phyloP scores from a whole-genome alignment of 2,888 invertebrate genomes.

The Heteromyza rotundicornis region DNA sequence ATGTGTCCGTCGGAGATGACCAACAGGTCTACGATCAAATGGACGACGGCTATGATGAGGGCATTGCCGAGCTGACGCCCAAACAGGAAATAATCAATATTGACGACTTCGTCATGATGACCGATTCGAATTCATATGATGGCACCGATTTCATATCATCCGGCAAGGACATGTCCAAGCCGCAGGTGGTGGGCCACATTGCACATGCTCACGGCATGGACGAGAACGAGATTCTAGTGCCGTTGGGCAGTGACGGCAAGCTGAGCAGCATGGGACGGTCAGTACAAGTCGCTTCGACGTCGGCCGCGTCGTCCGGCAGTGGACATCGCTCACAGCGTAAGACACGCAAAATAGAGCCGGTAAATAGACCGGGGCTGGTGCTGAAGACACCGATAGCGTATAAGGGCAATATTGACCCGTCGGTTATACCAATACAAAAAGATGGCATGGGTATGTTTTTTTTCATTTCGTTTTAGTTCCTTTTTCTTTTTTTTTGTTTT shows the following conservation, averaged over 20 bases:
- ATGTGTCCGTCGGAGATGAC: constrained; percentile 34
- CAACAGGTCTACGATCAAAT: constrained; percentile 50
- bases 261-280: constrained; percentile 24
- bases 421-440: constrained; percentile 85
- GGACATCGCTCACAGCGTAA: constrained; percentile 54
- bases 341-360: constrained; percentile 72
- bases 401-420: constrained; percentile 80
- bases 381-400: constrained; percentile 80
- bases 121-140: constrained; percentile 61
- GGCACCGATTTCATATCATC: constrained; percentile 54
- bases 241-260: constrained; percentile 26
- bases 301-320: constrained; percentile 3
- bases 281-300: constrained; percentile 9
- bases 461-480: constrained; percentile 10
- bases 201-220: constrained; percentile 36
- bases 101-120: constrained; percentile 62
- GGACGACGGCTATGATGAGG: constrained; percentile 50
- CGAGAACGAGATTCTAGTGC: constrained; percentile 20
- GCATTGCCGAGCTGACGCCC: constrained; percentile 45
- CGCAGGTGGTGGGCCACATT: constrained; percentile 27
- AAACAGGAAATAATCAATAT: constrained; percentile 62
- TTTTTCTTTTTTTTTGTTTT: constrained; percentile 16
- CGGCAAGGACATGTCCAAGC: constrained; percentile 37
- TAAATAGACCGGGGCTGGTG: constrained; percentile 76
- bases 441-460: constrained; percentile 83